Percentiles rank a stretch among this genome's conserved stretches.
Conservation (phyloP, 2,113 vertebrate species). For the Balaenoptera acutorostrata region DNA sequence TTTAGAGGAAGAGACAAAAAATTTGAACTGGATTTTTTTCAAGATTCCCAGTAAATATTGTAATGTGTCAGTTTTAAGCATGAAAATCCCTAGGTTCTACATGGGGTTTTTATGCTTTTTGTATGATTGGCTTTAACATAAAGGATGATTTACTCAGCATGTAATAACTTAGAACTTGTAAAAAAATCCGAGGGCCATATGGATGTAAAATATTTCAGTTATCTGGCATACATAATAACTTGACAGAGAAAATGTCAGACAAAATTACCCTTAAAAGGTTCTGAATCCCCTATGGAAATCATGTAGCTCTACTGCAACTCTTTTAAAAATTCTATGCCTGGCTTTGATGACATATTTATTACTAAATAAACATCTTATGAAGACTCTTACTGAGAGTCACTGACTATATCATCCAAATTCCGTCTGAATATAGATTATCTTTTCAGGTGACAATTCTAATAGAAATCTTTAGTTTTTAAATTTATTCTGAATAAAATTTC, state of each 20-base stretch:
- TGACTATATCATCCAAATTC: slow-evolving; percentile 21
- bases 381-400: background rate
- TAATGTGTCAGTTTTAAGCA: background rate
- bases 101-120: slow-evolving; percentile 6
- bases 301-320: background rate
- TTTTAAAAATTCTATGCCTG: background rate
- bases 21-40: background rate
- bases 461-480: background rate
- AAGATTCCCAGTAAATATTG: background rate
- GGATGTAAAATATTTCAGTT: slow-evolving; percentile 58
- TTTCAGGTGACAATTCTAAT: slow-evolving; percentile 29
- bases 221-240: slow-evolving; percentile 42
- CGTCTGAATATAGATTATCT: background rate
- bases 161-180: slow-evolving; percentile 31
- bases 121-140: slow-evolving; percentile 23
- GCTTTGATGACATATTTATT: slow-evolving; percentile 26
- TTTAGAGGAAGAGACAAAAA: background rate
- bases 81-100: background rate
- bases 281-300: slow-evolving; percentile 24
- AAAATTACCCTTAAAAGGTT: slow-evolving; percentile 58
- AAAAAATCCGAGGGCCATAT: slow-evolving; percentile 33
- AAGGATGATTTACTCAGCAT: slow-evolving; percentile 25
- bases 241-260: slow-evolving; percentile 58
- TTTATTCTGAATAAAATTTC: slow-evolving; percentile 7
- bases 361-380: slow-evolving; percentile 34